Conservation (phyloP, 2,888 invertebrate genomes). For the Lasioglossum figueresi region DNA sequence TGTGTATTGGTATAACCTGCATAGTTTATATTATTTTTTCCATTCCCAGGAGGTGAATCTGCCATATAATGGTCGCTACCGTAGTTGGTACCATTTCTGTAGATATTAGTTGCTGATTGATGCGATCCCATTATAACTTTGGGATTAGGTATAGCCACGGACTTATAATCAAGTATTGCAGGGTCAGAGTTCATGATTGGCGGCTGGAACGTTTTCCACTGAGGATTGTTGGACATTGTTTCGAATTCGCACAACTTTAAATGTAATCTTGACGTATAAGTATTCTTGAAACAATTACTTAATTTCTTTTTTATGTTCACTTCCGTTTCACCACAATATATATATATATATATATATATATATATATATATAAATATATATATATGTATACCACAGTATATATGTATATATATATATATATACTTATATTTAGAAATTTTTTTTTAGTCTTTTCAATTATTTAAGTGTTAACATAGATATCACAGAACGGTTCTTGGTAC, state of each 20-base stretch:
- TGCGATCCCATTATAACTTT: slow-evolving; percentile 79
- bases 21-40: slow-evolving; percentile 76
- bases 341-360: slow-evolving; percentile 79
- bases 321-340: slow-evolving; percentile 73
- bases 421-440: slow-evolving; percentile 84
- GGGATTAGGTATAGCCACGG: slow-evolving; percentile 87
- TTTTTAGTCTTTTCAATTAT: slow-evolving; percentile 84
- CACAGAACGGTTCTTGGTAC: slow-evolving; percentile 87
- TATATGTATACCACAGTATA: slow-evolving; percentile 76
- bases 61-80: slow-evolving; percentile 85
- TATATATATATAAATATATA: slow-evolving; percentile 83
- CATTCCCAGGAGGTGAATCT: slow-evolving; percentile 78
- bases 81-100: slow-evolving; percentile 86
- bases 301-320: slow-evolving; percentile 70
- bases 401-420: slow-evolving; percentile 79
- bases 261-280: slow-evolving; percentile 81
- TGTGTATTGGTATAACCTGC: slow-evolving; percentile 74
- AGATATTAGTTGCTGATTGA: slow-evolving; percentile 80
- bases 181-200: slow-evolving; percentile 93
- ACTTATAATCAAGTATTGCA: slow-evolving; percentile 92
- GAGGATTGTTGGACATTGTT: slow-evolving; percentile 92
- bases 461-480: slow-evolving; percentile 86
- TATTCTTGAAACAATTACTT: slow-evolving; percentile 73
- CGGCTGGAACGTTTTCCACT: slow-evolving; percentile 96
- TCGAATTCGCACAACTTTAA: slow-evolving; percentile 78